Evolutionary conservation across 1,140 invertebrate species (phyloP).

Genomic region (Acyrthosiphon pisum): DNA sequence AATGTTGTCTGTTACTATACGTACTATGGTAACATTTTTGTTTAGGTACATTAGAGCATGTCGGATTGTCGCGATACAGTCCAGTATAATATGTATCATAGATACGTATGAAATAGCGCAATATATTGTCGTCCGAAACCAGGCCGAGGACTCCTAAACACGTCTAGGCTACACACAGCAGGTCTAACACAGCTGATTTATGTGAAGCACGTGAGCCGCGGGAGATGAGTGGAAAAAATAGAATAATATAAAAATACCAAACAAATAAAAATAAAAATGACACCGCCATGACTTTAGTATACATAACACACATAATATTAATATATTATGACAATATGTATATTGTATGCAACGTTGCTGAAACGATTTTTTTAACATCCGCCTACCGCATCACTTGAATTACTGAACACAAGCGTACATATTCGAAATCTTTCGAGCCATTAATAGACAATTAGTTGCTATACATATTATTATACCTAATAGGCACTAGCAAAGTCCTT

Average conservation of each 20-base stretch:
- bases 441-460: too few relatives aligned
- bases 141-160: neutral
- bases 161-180: neutral
- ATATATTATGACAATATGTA: neutral
- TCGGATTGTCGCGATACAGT: neutral
- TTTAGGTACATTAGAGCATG: neutral
- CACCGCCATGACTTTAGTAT: neutral
- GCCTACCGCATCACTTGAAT: neutral
- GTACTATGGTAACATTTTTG: neutral
- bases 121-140: neutral
- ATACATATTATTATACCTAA: too few relatives aligned
- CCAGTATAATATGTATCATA: neutral
- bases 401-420: neutral
- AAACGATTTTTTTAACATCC: neutral
- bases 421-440: neutral
- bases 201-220: neutral
- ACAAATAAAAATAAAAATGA: neutral
- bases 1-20: neutral
- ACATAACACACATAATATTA: neutral
- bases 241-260: neutral
- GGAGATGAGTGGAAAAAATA: neutral
- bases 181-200: constrained; percentile 8
- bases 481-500: neutral
- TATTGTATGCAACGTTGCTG: neutral
- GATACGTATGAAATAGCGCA: neutral